A percentile compares a stretch with the other conserved stretches of the same genome.
These are phyloP conservation scores for Polylopha cassiicola DNA, from an alignment of 2,888 invertebrate species.

Conservation along the genomic window DNA sequence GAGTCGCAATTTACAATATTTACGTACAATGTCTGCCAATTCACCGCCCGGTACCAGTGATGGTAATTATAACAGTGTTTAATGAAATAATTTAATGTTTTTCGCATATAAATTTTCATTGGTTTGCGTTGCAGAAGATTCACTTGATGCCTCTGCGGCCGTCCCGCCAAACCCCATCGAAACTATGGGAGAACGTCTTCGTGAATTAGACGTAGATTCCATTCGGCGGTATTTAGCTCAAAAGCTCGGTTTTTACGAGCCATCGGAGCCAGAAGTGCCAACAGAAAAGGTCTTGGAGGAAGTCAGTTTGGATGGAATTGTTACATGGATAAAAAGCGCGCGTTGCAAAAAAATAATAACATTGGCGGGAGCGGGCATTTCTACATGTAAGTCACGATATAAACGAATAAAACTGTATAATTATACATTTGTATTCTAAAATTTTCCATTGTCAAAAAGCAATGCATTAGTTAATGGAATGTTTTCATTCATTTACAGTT, in stretches of 20 bases:
- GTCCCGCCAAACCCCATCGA: slow-evolving; percentile 64
- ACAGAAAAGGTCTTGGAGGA: slow-evolving; percentile 79
- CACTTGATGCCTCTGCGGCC: slow-evolving; percentile 37
- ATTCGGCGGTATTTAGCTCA: slow-evolving; percentile 81
- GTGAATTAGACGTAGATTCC: slow-evolving; percentile 78
- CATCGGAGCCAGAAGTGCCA: slow-evolving; percentile 48
- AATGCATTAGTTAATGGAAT: slow-evolving; percentile 5
- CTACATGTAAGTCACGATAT: slow-evolving; percentile 89
- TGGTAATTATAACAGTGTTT: slow-evolving; percentile 36
- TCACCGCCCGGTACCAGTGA: slow-evolving; percentile 65
- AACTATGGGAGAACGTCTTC: slow-evolving; percentile 49
- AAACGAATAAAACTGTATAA: too few species aligned
- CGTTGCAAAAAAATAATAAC: slow-evolving; percentile 92
- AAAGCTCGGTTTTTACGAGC: slow-evolving; percentile 78
- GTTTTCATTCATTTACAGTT: slow-evolving; percentile 17
- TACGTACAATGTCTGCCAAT: slow-evolving; percentile 66
- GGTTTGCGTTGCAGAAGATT: slow-evolving; percentile 53
- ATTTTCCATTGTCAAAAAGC: not conserved
- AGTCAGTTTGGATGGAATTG: slow-evolving; percentile 85
- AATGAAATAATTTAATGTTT: not conserved
- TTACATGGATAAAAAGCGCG: slow-evolving; percentile 85
- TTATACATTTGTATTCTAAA: not conserved
- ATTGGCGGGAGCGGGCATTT: slow-evolving; percentile 97
- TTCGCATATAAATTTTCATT: too few species aligned
- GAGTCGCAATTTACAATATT: slow-evolving; percentile 59